Conservation (phyloP, 2,888 invertebrate species). For the Pammene aurita region DNA sequence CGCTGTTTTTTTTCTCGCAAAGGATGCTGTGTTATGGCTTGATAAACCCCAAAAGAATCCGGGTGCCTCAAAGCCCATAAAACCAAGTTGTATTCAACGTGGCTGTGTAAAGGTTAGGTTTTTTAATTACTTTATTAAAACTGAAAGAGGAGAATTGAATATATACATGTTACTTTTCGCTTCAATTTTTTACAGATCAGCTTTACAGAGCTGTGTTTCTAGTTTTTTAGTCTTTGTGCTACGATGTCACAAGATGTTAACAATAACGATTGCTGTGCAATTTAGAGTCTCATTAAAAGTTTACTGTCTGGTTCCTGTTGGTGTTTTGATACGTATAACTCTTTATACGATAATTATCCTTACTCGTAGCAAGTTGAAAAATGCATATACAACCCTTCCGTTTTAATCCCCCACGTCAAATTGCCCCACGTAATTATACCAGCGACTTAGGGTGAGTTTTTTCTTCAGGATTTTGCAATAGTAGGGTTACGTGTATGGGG, state of each 20-base stretch:
- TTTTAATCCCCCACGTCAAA: conserved; percentile 65
- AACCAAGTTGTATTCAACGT: neutral
- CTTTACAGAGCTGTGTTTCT: neutral
- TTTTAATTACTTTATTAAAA: neutral
- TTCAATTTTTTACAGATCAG: neutral
- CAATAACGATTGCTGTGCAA: conserved; percentile 11
- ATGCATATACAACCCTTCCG: conserved; percentile 59
- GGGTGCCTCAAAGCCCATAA: neutral
- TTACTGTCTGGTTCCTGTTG: conserved; percentile 25
- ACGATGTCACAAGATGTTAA: neutral
- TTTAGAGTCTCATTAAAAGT: conserved; percentile 23
- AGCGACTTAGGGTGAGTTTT: conserved; percentile 65
- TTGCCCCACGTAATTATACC: conserved; percentile 71
- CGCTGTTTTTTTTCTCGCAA: conserved; percentile 33
- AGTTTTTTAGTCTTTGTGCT: neutral
- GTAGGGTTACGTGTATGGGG: conserved; percentile 49
- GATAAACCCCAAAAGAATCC: neutral
- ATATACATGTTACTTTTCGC: neutral
- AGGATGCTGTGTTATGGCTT: neutral
- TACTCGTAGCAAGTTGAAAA: conserved; percentile 25
- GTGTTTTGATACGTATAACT: neutral
- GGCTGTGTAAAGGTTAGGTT: neutral
- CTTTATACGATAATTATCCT: conserved; percentile 22
- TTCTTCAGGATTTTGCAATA: conserved; percentile 58
- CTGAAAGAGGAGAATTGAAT: neutral